phyloP scores from a whole-genome alignment of 2,113 vertebrate species.

The Pteronura brasiliensis region DNA sequence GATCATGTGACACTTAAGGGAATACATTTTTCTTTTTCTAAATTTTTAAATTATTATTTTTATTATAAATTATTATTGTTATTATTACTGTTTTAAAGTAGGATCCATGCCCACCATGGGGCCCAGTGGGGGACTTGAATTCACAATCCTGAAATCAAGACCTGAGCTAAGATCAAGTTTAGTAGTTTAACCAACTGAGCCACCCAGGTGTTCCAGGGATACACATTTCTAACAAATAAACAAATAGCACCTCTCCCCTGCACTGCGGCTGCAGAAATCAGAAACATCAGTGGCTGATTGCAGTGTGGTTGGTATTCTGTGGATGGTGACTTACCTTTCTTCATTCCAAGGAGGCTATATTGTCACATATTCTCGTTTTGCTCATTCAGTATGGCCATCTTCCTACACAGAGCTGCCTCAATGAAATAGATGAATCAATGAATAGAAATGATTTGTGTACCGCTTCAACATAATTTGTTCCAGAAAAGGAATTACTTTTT shows the following conservation, averaged over 20 bases:
- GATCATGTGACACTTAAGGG: neutral
- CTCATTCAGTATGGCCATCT: neutral
- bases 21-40: neutral
- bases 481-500: neutral
- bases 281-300: neutral
- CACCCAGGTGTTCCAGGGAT: too few species aligned
- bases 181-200: too few species aligned
- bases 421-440: neutral
- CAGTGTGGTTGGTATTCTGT: neutral
- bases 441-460: neutral
- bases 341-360: neutral
- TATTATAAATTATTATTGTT: neutral
- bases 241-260: neutral
- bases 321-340: neutral
- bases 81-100: neutral
- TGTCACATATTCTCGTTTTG: neutral
- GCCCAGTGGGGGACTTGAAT: neutral
- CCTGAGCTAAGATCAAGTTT: too few species aligned
- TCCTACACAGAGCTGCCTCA: neutral
- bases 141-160: too few species aligned
- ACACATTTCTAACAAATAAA: neutral
- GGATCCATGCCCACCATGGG: neutral
- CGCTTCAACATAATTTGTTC: neutral
- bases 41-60: neutral
- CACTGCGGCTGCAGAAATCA: neutral